Percentiles rank a stretch among this genome's conserved stretches.
These are phyloP conservation scores for Danionella cerebrum DNA, from an alignment of 2,113 vertebrate genomes.

Conservation along the genomic window DNA sequence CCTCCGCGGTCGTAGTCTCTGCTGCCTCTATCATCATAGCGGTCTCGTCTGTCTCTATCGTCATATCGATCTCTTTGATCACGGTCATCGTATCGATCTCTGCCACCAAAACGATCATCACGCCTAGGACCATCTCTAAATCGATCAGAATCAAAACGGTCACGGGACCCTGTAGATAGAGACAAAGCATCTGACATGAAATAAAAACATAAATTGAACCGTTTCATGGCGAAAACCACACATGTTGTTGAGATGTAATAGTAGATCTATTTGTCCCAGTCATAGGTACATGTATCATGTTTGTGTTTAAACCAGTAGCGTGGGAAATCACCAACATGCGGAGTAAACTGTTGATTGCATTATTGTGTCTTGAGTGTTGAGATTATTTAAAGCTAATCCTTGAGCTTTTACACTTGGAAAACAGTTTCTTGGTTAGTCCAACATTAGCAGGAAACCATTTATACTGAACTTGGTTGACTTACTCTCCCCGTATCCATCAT, in stretches of 20 bases:
- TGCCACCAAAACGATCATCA: slow-evolving; percentile 70
- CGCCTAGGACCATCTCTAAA: slow-evolving; percentile 74
- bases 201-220: no score
- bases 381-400: no score
- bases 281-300: no score
- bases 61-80: slow-evolving; percentile 58
- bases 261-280: no score
- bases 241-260: no score
- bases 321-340: no score
- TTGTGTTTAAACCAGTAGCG: no score
- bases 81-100: slow-evolving; percentile 73
- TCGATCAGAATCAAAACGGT: slow-evolving; percentile 78
- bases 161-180: slow-evolving; percentile 71
- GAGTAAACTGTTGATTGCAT: no score
- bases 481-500: slow-evolving; percentile 83
- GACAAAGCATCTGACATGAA: neutral
- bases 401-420: no score
- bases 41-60: slow-evolving; percentile 4
- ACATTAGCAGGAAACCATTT: neutral
- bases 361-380: no score
- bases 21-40: slow-evolving; percentile 26
- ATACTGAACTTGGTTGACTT: neutral
- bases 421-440: no score
- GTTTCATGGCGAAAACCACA: no score
- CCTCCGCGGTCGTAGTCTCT: slow-evolving; percentile 75